Base-by-base conservation (phyloP, 2,888 invertebrate genomes). In the Drosophila barbarae region DNA sequence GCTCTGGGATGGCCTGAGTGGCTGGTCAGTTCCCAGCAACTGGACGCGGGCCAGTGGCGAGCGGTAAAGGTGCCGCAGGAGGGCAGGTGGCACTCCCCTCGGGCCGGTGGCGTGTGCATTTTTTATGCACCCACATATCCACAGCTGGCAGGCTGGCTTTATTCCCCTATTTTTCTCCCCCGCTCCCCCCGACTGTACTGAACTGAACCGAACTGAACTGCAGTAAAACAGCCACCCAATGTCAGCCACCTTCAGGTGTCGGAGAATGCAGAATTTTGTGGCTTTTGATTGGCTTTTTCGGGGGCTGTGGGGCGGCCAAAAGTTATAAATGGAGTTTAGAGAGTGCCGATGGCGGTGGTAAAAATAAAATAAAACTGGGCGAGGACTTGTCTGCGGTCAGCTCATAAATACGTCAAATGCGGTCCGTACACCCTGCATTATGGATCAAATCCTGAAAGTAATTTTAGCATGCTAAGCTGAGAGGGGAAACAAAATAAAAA, bases 291-390 rank as follows among this genome's bases (percentile, higher is more conserved):
- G 84, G 75, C 75, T 73, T 74, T 85, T 64, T 53, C 41, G 51
- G 57, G 41, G 54, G 30, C 38, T 26, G 50, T 28, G 50, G 32
- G 54, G 38, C 34, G 38, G 51, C 26, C 44, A 52, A 60, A 74
- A 84, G 79, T 79, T 84, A 74, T 83, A 77, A 84, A 85, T 83
- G 77, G 66, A 83, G 84, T 77, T 80, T 77, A 84, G 80, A 47
- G 73, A 61, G 67, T 53, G 56, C 46, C 46, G 46, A 47, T 47
- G 46, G 46, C 30, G 21, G 13, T 21, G 46, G 18, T 32, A 32
- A 46, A 46, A 46, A 46, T 18, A 13, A 28, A 41, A 36, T 35
- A 35, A 32, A 21, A 21, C 46, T 32, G 56, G 54, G 53, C 36
- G 32, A 10, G 38, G 35, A 38, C 32, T 44, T 66, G 30, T 53